Base-by-base conservation (phyloP, 2,888 invertebrate species). In the Agriopis marginaria region DNA sequence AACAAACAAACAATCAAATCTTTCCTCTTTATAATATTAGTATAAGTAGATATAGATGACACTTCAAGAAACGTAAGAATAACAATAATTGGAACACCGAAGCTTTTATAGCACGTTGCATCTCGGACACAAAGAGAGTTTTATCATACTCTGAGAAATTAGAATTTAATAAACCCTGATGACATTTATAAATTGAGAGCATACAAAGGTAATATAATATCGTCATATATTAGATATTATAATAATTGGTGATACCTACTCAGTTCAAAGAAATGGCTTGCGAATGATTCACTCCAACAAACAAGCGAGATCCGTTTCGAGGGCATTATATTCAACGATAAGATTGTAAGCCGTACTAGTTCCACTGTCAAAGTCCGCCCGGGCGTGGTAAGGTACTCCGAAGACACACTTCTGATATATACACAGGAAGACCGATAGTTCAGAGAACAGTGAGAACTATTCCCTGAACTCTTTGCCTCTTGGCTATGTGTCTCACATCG, bases 261-360 rank as follows among this genome's bases (percentile, higher is more conserved):
- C 42, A 45, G 11, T 42, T 54, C n/a, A 7, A 14, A 55, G 45
- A 67, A 68, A 59, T 59, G 23, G 32, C 54, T 59, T n/a, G 11
- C n/a, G 51, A 47, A 53, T 69, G 65, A 61, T 60, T 69, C 64
- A 69, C 55, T 10, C 5, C 1, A 40, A 51, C 9, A 55, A 61
- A 64, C 47, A 69, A 9, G 39, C 39, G 8, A 56, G 51, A 53
- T 62, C 67, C 67, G 67, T 40, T 68, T 74, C 71, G 12, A 54
- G 54, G 7, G 71, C 47, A 5, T 74, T 53, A 40, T 58, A 17
- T 51, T 9, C 12, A 40, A 17, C 7, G 63, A 68, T 68, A 68
- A 63, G 63, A 68, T 68, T 51, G 39, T 32, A 56, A 12, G 39
- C 7, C 23, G 40, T 42, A 55, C 40, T 40, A 2, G 42, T 10